Evolutionary conservation across 2,797 vertebrate species (phyloP).

Genomic region (Schizopygopsis malacanthus): DNA sequence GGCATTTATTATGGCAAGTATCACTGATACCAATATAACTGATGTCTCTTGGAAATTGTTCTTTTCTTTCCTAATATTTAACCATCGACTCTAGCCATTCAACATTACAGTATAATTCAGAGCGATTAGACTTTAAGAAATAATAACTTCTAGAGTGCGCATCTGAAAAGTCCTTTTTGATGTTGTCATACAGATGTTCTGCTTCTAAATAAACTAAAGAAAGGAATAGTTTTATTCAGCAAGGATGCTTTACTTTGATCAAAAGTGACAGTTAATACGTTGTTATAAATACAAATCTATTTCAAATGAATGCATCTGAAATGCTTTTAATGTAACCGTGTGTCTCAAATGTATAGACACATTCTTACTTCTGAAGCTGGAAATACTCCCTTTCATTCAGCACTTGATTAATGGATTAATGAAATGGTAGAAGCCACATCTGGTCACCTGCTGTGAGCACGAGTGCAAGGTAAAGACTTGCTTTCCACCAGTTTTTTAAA

Average conservation of each 20-base stretch:
- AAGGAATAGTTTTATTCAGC: not conserved
- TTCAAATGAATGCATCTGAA: not conserved
- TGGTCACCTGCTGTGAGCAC: slow-evolving; percentile 69
- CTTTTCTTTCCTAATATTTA: too few species aligned
- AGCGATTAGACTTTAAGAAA: too few species aligned
- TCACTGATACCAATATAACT: not conserved
- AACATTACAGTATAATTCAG: too few species aligned
- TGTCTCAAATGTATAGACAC: not conserved
- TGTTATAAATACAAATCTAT: not conserved
- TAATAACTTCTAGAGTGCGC: too few species aligned
- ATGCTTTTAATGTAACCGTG: not conserved
- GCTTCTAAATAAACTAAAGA: not conserved
- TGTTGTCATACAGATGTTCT: too few species aligned
- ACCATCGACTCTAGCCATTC: too few species aligned
- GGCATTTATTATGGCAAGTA: not conserved
- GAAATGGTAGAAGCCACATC: slow-evolving; percentile 68
- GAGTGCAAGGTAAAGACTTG: slow-evolving; percentile 52
- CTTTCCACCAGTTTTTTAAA: slow-evolving; percentile 64
- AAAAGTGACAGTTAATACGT: not conserved
- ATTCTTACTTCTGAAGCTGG: not conserved
- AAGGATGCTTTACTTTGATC: not conserved
- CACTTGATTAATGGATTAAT: slow-evolving; percentile 55
- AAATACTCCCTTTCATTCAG: not conserved
- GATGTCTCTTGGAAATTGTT: too few species aligned
- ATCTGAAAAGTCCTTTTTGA: too few species aligned